These are phyloP conservation scores for Bombus polaris DNA, from an alignment of 1,140 invertebrate species.

Conservation along the genomic window DNA sequence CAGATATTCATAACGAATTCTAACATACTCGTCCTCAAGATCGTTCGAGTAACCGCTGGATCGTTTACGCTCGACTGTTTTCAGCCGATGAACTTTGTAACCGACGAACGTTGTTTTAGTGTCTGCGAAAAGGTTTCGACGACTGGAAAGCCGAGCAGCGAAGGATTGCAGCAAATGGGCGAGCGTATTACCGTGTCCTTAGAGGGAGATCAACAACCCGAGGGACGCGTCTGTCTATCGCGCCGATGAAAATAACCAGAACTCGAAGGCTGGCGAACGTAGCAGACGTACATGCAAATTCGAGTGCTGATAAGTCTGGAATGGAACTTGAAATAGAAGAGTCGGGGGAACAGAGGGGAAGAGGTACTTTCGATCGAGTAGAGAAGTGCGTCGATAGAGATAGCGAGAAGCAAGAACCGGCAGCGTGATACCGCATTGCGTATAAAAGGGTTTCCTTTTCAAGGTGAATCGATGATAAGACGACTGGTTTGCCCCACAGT, in stretches of 20 bases:
- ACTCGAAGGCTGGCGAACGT: neutral
- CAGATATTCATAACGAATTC: too few relatives aligned
- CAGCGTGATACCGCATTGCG: neutral
- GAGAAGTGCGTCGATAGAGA: neutral
- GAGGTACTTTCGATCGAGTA: neutral
- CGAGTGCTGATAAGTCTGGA: slow-evolving; percentile 7
- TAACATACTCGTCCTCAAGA: neutral
- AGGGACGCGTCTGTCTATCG: neutral
- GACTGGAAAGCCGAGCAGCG: neutral
- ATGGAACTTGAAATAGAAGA: neutral
- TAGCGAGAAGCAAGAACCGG: neutral
- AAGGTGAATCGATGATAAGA: neutral
- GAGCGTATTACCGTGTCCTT: neutral
- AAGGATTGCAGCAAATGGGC: neutral
- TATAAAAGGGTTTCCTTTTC: slow-evolving; percentile 6
- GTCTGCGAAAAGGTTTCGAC: too few relatives aligned
- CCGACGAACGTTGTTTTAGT: too few relatives aligned
- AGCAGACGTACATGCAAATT: slow-evolving; percentile 14
- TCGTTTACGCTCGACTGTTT: neutral
- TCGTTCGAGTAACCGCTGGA: neutral
- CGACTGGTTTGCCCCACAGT: neutral
- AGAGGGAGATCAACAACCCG: neutral
- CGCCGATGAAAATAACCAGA: slow-evolving; percentile 22
- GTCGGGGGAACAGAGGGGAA: neutral
- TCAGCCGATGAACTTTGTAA: neutral